phyloP scores from a whole-genome alignment of 2,113 vertebrate species.

The Thunnus thynnus region DNA sequence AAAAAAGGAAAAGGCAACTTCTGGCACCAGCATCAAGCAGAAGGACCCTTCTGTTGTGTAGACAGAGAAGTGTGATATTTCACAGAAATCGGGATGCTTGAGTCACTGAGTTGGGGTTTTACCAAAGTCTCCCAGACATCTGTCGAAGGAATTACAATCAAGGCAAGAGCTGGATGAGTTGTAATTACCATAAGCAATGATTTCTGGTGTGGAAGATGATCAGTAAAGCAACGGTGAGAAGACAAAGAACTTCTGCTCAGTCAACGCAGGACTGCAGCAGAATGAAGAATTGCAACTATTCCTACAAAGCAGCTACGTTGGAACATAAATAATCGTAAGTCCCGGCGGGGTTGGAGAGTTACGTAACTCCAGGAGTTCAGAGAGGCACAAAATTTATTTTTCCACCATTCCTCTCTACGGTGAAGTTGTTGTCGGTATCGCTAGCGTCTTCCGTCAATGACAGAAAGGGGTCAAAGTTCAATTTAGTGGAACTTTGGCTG shows the following conservation, averaged over 20 bases:
- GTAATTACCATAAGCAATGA: background rate
- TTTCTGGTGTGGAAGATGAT: background rate
- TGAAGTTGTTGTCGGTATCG: too few species aligned
- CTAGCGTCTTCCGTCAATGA: too few species aligned
- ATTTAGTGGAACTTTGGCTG: too few species aligned
- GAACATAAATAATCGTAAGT: too few species aligned
- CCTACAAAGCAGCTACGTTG: too few species aligned
- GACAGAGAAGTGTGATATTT: background rate
- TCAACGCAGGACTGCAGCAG: background rate
- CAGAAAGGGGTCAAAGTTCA: too few species aligned
- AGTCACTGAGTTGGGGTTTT: background rate
- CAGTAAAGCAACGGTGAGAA: background rate
- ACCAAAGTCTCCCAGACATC: background rate
- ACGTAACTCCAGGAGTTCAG: too few species aligned
- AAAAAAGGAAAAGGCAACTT: background rate
- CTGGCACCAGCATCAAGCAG: background rate
- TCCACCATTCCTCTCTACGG: too few species aligned
- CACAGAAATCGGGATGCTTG: background rate
- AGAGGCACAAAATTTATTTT: too few species aligned
- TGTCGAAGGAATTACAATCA: background rate
- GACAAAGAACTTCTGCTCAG: slow-evolving; percentile 1
- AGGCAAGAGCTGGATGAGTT: background rate
- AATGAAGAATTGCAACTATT: too few species aligned
- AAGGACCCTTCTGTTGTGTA: background rate
- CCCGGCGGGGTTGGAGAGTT: too few species aligned